Evolutionary conservation across 2,888 invertebrate species (phyloP).

Genomic region (Ormyrus nitidulus): DNA sequence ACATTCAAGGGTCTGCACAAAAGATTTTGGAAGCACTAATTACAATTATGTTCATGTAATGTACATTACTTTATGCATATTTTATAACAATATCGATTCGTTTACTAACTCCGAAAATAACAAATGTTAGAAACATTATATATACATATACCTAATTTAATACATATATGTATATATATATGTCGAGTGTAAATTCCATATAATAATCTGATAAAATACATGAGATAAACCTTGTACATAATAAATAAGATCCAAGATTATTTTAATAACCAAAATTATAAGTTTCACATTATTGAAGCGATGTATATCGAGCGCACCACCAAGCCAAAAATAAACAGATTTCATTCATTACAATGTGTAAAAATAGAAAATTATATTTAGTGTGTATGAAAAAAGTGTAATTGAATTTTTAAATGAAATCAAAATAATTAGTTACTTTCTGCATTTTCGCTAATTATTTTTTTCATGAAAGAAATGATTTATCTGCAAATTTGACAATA

Average conservation of each 20-base stretch:
- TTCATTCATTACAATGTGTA: slow-evolving; percentile 48
- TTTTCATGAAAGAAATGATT: slow-evolving; percentile 2
- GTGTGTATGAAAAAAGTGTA: slow-evolving; percentile 30
- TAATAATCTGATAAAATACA: slow-evolving; percentile 47
- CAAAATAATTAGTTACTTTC: slow-evolving; percentile 49
- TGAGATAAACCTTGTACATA: slow-evolving; percentile 50
- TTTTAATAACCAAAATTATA: slow-evolving; percentile 47
- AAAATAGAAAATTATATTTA: slow-evolving; percentile 47
- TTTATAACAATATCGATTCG: slow-evolving; percentile 19
- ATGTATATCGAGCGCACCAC: slow-evolving; percentile 36
- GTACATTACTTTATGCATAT: slow-evolving; percentile 40
- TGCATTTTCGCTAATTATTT: slow-evolving; percentile 42
- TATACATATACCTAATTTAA: too few species aligned
- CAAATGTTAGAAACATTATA: slow-evolving; percentile 39
- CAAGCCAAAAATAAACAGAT: slow-evolving; percentile 54
- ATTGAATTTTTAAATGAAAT: slow-evolving; percentile 38
- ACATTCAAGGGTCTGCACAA: slow-evolving; percentile 45
- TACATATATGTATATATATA: not conserved
- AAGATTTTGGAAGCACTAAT: slow-evolving; percentile 42
- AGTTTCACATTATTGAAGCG: slow-evolving; percentile 33
- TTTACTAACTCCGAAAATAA: slow-evolving; percentile 38
- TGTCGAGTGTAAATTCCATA: slow-evolving; percentile 52
- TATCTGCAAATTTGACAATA: slow-evolving; percentile 38
- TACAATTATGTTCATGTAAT: slow-evolving; percentile 38
- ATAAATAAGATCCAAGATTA: slow-evolving; percentile 37